Conservation (phyloP, 2,797 vertebrate species). For the Lophotriccus pileatus region DNA sequence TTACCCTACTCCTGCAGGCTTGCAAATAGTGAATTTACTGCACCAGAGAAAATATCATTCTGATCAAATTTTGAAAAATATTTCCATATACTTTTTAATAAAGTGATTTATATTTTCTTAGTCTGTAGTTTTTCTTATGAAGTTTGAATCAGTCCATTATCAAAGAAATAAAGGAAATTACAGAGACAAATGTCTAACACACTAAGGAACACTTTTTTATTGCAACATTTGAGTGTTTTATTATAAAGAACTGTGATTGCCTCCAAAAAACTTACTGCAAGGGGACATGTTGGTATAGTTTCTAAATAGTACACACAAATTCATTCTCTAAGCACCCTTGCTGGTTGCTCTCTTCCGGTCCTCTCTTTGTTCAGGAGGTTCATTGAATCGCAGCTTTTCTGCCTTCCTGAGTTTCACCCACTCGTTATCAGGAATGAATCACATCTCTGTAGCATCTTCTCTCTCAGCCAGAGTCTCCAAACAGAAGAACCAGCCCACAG, state of each 20-base stretch:
- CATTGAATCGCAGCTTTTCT: conserved; percentile 52
- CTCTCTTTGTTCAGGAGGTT: conserved; percentile 2
- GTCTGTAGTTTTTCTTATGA: not conserved
- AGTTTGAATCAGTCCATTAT: not conserved
- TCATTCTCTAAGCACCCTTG: not conserved
- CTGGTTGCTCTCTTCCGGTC: not conserved
- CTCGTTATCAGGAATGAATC: conserved; percentile 43
- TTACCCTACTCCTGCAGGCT: not conserved
- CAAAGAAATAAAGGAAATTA: not conserved
- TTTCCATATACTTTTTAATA: not conserved
- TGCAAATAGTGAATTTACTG: not conserved
- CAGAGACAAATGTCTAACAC: not conserved
- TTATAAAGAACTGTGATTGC: not conserved
- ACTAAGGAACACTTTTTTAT: not conserved
- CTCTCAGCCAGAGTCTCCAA: conserved; percentile 29
- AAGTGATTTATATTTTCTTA: not conserved
- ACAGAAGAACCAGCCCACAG: conserved; percentile 39
- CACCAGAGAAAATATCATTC: not conserved
- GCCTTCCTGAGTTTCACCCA: conserved; percentile 30
- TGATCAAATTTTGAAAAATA: not conserved
- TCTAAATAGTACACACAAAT: not conserved
- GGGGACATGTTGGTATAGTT: not conserved
- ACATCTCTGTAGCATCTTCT: conserved; percentile 14
- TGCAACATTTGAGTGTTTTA: not conserved
- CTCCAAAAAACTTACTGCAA: not conserved